These are phyloP conservation scores for Platycnemis pennipes DNA, from an alignment of 2,888 invertebrate species.

Conservation along the genomic window DNA sequence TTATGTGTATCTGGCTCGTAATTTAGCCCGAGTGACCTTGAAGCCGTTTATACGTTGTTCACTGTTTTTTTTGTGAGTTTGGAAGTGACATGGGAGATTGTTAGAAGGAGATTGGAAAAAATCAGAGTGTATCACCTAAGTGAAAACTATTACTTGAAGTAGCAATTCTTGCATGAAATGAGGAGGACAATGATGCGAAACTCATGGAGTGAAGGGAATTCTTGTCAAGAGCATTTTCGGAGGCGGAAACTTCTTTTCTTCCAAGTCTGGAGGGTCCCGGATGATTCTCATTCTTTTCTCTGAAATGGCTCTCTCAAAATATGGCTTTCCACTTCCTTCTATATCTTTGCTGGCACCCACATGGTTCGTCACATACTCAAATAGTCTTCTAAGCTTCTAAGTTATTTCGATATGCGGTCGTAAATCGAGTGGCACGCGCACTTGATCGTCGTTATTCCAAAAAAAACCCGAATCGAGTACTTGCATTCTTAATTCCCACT, in stretches of 20 bases:
- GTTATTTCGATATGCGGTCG: background rate
- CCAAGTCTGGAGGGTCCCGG: slow-evolving; percentile 14
- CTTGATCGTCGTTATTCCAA: background rate
- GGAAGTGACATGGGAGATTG: too few species aligned
- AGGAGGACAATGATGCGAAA: background rate
- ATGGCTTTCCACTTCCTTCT: background rate
- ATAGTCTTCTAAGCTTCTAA: background rate
- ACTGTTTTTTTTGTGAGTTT: too few species aligned
- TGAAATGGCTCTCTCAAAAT: slow-evolving; percentile 1
- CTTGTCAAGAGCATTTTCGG: slow-evolving; percentile 21
- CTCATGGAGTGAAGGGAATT: background rate
- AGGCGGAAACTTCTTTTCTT: slow-evolving; percentile 50
- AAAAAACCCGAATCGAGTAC: too few species aligned
- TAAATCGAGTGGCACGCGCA: background rate
- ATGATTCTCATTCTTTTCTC: slow-evolving; percentile 2
- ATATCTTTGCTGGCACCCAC: background rate
- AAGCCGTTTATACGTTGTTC: too few species aligned
- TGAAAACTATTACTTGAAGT: background rate
- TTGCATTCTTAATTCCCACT: background rate
- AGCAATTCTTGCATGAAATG: background rate
- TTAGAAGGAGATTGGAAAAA: too few species aligned
- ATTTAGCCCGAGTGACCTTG: too few species aligned
- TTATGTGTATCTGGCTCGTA: too few species aligned
- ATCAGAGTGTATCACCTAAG: background rate
- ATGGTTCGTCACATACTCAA: background rate